Conservation (phyloP, 2,113 vertebrate species). For the Telmatochromis bifrenatus region DNA sequence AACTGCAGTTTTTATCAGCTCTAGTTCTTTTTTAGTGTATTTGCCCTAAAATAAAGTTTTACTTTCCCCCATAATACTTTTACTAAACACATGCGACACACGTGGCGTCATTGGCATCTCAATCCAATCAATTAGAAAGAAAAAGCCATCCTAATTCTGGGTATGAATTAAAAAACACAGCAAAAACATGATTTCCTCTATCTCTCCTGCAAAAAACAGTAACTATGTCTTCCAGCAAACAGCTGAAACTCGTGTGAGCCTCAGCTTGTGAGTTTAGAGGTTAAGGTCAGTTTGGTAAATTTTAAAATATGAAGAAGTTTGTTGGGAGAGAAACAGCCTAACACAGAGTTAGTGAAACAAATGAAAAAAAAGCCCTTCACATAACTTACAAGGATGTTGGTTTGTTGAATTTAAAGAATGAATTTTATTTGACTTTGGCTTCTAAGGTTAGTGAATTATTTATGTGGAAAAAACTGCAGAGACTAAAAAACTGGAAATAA, state of each 20-base stretch:
- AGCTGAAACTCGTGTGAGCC: background rate
- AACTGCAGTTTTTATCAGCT: background rate
- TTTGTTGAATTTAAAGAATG: background rate
- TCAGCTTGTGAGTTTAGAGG: background rate
- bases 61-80: background rate
- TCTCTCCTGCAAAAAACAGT: background rate
- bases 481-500: background rate
- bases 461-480: background rate
- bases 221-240: background rate
- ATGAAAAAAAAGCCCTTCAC: background rate
- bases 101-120: background rate
- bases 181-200: background rate
- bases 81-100: background rate
- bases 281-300: background rate
- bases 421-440: slow-evolving; percentile 3
- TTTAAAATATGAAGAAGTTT: background rate
- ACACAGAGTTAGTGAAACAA: background rate
- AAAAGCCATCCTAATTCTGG: too few relatives aligned
- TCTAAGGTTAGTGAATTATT: background rate
- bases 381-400: background rate
- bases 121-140: background rate
- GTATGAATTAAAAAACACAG: background rate
- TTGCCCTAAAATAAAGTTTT: background rate
- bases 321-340: background rate
- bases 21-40: background rate